These are phyloP conservation scores for Macrosoma leucophasiata DNA, from an alignment of 2,888 invertebrate genomes.

Conservation along the genomic window DNA sequence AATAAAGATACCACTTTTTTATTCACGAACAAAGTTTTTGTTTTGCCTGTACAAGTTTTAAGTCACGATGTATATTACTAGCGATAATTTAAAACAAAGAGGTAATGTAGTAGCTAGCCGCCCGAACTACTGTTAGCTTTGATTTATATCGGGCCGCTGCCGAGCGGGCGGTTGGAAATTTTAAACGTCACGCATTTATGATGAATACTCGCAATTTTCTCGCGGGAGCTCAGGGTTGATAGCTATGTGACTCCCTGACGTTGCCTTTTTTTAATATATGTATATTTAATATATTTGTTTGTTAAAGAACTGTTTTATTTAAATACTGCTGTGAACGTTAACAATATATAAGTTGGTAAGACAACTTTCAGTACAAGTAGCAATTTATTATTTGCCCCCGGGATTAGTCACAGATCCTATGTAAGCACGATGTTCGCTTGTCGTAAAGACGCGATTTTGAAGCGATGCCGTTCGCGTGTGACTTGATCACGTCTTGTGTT, in stretches of 20 bases:
- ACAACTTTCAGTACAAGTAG: constrained; percentile 1
- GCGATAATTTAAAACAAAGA: constrained; percentile 28
- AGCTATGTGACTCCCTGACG: constrained; percentile 40
- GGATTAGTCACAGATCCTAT: constrained; percentile 38
- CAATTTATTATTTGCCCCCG: constrained; percentile 20
- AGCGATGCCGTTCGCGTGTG: constrained; percentile 39
- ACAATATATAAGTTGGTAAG: no score
- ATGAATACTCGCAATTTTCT: constrained; percentile 72
- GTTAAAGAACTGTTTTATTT: no score
- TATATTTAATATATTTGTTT: no score
- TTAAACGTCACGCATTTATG: constrained; percentile 71
- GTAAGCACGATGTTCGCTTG: constrained; percentile 39
- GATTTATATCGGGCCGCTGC: constrained; percentile 56
- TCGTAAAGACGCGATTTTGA: constrained; percentile 33
- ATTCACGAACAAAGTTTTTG: no score
- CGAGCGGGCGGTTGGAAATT: constrained; percentile 57
- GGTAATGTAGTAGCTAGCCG: constrained; percentile 37
- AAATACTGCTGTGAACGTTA: no score
- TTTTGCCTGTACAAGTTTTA: background rate
- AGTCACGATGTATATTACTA: constrained; percentile 10
- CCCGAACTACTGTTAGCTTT: constrained; percentile 58
- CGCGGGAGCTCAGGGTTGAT: constrained; percentile 51
- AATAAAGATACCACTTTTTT: no score
- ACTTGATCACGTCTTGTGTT: constrained; percentile 39
- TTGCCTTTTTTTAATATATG: constrained; percentile 35